Conservation (phyloP, 2,888 invertebrate species). For the Syrista parreyssii region DNA sequence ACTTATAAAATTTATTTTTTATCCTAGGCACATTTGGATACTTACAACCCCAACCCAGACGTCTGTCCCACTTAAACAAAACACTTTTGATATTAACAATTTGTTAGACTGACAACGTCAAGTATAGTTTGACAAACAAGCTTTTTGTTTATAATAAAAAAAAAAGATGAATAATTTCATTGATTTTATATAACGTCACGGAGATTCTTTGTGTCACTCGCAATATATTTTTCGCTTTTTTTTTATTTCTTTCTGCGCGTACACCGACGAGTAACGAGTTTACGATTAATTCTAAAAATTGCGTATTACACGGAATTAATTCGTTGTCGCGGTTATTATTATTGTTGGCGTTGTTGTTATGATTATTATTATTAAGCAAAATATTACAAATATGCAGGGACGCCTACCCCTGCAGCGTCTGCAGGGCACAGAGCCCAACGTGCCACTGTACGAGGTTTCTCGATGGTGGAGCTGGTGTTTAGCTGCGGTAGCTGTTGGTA, state of each 20-base stretch:
- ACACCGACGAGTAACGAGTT: background rate
- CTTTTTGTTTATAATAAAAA: background rate
- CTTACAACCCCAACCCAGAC: background rate
- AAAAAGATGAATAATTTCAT: background rate
- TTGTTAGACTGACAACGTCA: background rate
- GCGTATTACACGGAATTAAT: background rate
- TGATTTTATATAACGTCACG: background rate
- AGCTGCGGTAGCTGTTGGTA: background rate
- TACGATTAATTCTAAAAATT: background rate
- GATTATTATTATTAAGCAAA: background rate
- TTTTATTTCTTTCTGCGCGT: background rate
- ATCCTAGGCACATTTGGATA: background rate
- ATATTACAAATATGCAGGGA: background rate
- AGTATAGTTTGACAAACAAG: background rate
- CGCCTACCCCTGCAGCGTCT: slow-evolving; percentile 23
- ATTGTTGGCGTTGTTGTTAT: background rate
- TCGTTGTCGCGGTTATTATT: background rate
- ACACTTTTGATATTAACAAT: background rate
- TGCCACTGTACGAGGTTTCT: slow-evolving; percentile 37
- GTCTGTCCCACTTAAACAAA: background rate
- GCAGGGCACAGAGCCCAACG: slow-evolving; percentile 27
- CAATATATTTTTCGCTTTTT: background rate
- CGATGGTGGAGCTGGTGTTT: background rate
- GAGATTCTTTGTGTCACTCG: background rate
- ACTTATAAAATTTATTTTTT: background rate